phyloP scores from a whole-genome alignment of 2,888 invertebrate genomes.

The Cephus rjabovi region DNA sequence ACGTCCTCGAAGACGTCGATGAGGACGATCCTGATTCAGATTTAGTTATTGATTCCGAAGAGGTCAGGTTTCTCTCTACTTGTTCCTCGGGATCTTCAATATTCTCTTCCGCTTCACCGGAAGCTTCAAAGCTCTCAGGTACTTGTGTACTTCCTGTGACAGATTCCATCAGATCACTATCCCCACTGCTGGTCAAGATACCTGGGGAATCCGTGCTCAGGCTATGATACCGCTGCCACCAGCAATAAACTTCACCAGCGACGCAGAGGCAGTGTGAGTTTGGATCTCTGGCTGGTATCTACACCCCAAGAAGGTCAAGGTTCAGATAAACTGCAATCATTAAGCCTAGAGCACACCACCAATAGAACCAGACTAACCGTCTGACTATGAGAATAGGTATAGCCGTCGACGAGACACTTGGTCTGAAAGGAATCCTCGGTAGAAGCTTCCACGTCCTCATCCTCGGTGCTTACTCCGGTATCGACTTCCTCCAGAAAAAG shows the following conservation, averaged over 20 bases:
- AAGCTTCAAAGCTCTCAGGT: conserved; percentile 21
- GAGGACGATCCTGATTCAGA: too few relatives aligned
- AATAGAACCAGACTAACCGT: conserved; percentile 41
- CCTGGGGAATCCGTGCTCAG: conserved; percentile 33
- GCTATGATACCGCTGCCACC: conserved; percentile 52
- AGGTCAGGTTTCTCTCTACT: conserved; percentile 28
- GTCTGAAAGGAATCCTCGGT: conserved; percentile 49
- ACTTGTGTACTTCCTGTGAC: too few relatives aligned
- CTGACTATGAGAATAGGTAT: conserved; percentile 56
- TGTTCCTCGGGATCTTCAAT: conserved; percentile 10
- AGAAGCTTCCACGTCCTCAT: conserved; percentile 37
- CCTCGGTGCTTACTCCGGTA: conserved; percentile 34
- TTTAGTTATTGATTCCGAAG: conserved; percentile 34
- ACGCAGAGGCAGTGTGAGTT: conserved; percentile 61
- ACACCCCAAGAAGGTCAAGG: neutral
- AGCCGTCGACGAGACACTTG: conserved; percentile 56
- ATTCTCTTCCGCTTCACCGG: conserved; percentile 32
- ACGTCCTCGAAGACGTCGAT: conserved; percentile 17
- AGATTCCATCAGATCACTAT: too few relatives aligned
- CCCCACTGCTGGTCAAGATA: too few relatives aligned
- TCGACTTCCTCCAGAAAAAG: conserved; percentile 56
- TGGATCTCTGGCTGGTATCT: conserved; percentile 57
- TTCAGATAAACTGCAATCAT: too few relatives aligned
- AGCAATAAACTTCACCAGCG: conserved; percentile 61
- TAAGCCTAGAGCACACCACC: too few relatives aligned